Conservation (phyloP, 2,797 vertebrate genomes). For the Huso huso region DNA sequence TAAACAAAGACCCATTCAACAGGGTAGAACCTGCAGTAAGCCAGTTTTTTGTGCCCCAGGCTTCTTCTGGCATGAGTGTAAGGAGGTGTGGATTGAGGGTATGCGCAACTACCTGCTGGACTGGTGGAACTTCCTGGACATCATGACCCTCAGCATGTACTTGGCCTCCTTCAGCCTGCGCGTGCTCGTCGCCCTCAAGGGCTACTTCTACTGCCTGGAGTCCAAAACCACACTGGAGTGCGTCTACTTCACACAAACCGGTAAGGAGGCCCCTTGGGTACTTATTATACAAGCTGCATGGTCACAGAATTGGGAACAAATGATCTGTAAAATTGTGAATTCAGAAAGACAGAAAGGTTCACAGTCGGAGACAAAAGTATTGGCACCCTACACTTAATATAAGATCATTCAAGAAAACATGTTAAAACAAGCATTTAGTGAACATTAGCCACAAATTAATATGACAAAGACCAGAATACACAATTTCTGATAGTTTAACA, state of each 20-base stretch:
- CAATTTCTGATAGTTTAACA: no score
- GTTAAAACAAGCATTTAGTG: no score
- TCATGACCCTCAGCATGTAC: slow-evolving; percentile 85
- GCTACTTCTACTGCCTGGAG: slow-evolving; percentile 56
- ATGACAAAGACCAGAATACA: no score
- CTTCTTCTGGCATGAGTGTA: slow-evolving; percentile 89
- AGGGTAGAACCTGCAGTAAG: no score
- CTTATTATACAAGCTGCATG: neutral
- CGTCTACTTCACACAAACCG: slow-evolving; percentile 65
- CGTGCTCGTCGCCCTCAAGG: slow-evolving; percentile 69
- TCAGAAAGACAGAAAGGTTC: no score
- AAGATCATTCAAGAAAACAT: no score
- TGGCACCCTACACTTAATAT: no score
- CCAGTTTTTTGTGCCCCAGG: slow-evolving; percentile 43
- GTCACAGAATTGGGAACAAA: neutral
- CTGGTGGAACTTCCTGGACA: slow-evolving; percentile 86
- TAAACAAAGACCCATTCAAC: neutral
- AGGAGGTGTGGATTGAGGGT: slow-evolving; percentile 87
- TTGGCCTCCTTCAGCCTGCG: slow-evolving; percentile 73
- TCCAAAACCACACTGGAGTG: slow-evolving; percentile 42
- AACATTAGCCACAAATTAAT: no score
- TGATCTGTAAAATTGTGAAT: neutral
- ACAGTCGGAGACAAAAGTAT: neutral
- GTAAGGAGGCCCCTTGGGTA: slow-evolving; percentile 41
- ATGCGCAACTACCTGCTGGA: slow-evolving; percentile 75